Percentiles rank a stretch among this genome's conserved stretches.
phyloP scores from a whole-genome alignment of 2,888 invertebrate species.

The Eudasyphora cyanicolor region DNA sequence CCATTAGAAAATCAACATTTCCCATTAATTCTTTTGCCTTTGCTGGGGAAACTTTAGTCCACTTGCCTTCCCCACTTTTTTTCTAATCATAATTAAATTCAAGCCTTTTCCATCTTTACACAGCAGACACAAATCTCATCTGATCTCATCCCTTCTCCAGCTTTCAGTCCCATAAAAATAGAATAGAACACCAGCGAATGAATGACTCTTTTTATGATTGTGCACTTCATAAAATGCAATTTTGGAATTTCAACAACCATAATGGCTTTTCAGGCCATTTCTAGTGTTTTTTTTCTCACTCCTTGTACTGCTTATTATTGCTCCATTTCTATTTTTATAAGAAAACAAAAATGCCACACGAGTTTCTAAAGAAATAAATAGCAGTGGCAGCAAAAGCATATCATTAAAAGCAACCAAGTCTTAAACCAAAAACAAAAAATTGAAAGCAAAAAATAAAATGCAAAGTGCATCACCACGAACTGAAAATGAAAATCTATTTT shows the following conservation, averaged over 20 bases:
- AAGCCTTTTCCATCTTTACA: background rate
- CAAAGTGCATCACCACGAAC: slow-evolving; percentile 13
- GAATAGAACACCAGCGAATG: background rate
- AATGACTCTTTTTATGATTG: background rate
- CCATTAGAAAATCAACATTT: background rate
- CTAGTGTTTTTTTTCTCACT: too few relatives aligned
- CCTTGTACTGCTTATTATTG: background rate
- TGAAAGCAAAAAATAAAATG: slow-evolving; percentile 7
- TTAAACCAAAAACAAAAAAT: background rate
- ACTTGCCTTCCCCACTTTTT: background rate
- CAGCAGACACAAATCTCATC: background rate
- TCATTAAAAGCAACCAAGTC: background rate
- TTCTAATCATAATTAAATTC: too few relatives aligned
- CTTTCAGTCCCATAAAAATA: background rate
- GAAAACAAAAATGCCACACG: background rate
- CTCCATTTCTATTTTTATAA: background rate
- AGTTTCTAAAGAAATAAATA: background rate
- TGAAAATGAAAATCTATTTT: slow-evolving; percentile 25
- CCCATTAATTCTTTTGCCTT: background rate
- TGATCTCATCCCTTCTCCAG: background rate
- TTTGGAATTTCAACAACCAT: background rate
- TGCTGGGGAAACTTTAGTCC: background rate
- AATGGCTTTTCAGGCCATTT: slow-evolving; percentile 15
- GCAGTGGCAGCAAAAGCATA: background rate
- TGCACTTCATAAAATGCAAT: slow-evolving; percentile 29